Percentiles rank a stretch among this genome's conserved stretches.
Conservation (phyloP, 2,797 vertebrate species). For the Malacoraja senta region DNA sequence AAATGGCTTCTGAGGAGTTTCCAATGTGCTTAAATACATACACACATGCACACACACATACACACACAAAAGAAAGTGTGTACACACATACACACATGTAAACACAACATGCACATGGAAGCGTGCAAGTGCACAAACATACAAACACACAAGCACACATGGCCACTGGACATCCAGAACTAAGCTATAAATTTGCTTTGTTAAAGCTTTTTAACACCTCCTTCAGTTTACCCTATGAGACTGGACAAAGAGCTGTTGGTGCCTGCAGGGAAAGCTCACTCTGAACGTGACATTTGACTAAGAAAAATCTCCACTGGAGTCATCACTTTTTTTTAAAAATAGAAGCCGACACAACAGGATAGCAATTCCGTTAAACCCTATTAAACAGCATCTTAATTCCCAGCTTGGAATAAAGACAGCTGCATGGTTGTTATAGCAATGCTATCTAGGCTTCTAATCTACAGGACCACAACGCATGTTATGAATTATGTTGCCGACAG, state of each 20-base stretch:
- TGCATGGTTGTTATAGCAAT: not conserved
- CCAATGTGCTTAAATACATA: not conserved
- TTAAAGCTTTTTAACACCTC: not conserved
- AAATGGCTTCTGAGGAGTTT: not conserved
- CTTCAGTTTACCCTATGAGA: no score
- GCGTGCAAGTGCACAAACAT: no score
- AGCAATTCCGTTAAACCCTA: not conserved
- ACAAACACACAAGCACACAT: no score
- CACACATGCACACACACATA: no score
- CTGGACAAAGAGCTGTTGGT: not conserved
- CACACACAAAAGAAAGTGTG: no score
- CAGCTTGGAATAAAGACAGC: not conserved
- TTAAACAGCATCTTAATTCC: conserved; percentile 25
- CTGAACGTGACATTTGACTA: not conserved
- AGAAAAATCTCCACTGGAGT: not conserved
- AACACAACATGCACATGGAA: no score
- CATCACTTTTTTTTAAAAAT: not conserved
- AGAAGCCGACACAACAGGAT: not conserved
- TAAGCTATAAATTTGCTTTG: not conserved
- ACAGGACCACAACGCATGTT: not conserved
- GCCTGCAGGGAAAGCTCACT: not conserved
- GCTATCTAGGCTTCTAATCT: not conserved
- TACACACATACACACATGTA: no score
- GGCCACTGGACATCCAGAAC: not conserved
- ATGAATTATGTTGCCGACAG: not conserved